A percentile compares a stretch with the other conserved stretches of the same genome.
phyloP scores from a whole-genome alignment of 2,797 vertebrate genomes.

The Lacerta agilis region DNA sequence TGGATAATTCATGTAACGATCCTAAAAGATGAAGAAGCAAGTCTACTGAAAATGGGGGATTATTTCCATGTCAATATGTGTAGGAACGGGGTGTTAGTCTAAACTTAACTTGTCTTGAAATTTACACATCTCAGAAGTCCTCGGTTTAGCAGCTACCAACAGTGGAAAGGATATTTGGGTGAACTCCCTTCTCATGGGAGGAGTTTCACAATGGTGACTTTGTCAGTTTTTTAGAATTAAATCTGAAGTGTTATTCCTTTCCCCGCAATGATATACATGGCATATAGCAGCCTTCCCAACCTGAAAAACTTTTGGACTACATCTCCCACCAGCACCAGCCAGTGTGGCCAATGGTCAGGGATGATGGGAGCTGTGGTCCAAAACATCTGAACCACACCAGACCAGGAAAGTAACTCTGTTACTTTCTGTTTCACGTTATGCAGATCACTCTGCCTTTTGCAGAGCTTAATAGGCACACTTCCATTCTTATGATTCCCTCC shows the following conservation, averaged over 20 bases:
- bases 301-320: no score
- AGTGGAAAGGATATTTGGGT: background rate
- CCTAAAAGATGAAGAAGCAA: background rate
- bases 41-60: background rate
- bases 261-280: constrained; percentile 48
- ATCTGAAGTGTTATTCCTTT: constrained; percentile 35
- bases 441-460: background rate
- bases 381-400: background rate
- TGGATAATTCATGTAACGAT: background rate
- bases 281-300: background rate
- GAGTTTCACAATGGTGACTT: constrained; percentile 43
- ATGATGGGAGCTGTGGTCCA: no score
- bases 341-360: no score
- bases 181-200: constrained; percentile 19
- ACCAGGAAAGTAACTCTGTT: background rate
- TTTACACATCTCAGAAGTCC: background rate
- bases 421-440: background rate
- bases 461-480: background rate
- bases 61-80: background rate
- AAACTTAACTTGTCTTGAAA: constrained; percentile 13
- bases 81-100: background rate
- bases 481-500: background rate
- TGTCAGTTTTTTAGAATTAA: constrained; percentile 44
- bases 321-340: no score
- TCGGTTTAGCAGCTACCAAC: background rate